Evolutionary conservation across 2,888 invertebrate genomes (phyloP), one percentile per base, ranked within the genome.

Genomic region (Drosophila hamatofila): DNA sequence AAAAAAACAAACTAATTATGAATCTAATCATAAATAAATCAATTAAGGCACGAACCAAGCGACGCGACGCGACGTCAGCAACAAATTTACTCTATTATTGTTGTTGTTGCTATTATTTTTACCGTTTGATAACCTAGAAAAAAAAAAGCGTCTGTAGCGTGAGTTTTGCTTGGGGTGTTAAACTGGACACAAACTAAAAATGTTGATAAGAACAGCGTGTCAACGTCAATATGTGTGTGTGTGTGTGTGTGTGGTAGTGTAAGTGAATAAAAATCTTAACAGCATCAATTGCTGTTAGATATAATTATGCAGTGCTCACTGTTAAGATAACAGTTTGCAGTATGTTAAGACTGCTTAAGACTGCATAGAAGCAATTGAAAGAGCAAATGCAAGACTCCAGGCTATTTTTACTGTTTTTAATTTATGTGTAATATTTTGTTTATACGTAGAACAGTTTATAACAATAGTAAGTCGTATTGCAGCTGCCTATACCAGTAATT

Each of bases 61-160:
- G 60, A 61, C 57, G 30, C 52, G 63, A 65, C 70, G 58, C 35
- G 62, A 60, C 61, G 30, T 58, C 59, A 64, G 49, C 61, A 52
- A 41, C 46, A 42, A 30, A 37, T 21, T 23, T 25, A 33, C 39
- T 37, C 23, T 16, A 25, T 21, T 52, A 42, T 65, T 56, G 57
- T 59, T 52, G 46, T 65, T 56, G 57, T 59, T 70, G 57, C 37
- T 60, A 51, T 51, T 57, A 67, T 59, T 78, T 82, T 81, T 86
- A 84, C 84, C 87, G 83, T 86, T 88, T 84, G 84, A 84, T 84
- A 84, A 84, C 84, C 84, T 86, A 84, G 81, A 84, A 88, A 83
- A 84, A 35, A 35, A 88, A 67, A 12, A 21, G 61, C 69, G 73
- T 61, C 48, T 76, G 49, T 64, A 65, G 78, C 52, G 60, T 57